Evolutionary conservation across 2,888 invertebrate genomes (phyloP).

Genomic region (Tridacna crocea): DNA sequence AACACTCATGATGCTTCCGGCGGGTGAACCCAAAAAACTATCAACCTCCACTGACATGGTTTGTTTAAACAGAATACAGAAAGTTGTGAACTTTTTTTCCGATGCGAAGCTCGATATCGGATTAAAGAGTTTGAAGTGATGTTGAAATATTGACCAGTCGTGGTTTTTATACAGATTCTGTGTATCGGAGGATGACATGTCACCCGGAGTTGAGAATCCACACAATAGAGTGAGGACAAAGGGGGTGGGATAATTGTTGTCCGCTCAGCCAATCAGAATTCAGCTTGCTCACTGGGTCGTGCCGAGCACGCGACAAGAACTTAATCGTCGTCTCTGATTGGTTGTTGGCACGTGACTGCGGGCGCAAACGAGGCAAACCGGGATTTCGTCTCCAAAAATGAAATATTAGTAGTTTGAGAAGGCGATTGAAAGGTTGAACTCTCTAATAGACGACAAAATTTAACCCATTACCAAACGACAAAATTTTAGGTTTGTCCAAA

Average conservation of each 20-base stretch:
- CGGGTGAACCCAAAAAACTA: slow-evolving; percentile 48
- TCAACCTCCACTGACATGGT: slow-evolving; percentile 56
- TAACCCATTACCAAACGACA: no score
- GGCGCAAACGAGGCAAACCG: slow-evolving; percentile 19
- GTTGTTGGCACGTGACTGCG: slow-evolving; percentile 57
- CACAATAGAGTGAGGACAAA: slow-evolving; percentile 58
- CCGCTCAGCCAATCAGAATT: slow-evolving; percentile 51
- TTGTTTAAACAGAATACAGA: neutral
- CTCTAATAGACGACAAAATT: no score
- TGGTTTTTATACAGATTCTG: slow-evolving; percentile 50
- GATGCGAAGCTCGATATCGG: slow-evolving; percentile 1
- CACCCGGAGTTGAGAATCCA: slow-evolving; percentile 57
- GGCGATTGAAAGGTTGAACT: slow-evolving; percentile 14
- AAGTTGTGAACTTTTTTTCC: slow-evolving; percentile 9
- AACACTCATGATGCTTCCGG: slow-evolving; percentile 52
- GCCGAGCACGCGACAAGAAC: slow-evolving; percentile 68
- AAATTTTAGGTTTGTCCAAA: no score
- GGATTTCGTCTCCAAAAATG: neutral
- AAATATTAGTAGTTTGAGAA: slow-evolving; percentile 19
- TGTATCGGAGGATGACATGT: slow-evolving; percentile 49
- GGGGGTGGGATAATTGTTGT: slow-evolving; percentile 60
- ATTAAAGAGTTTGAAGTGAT: slow-evolving; percentile 50
- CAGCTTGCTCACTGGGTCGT: slow-evolving; percentile 56
- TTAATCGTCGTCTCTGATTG: slow-evolving; percentile 64
- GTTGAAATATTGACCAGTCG: slow-evolving; percentile 35